Evolutionary conservation across 2,797 vertebrate species (phyloP).

Genomic region (Dromococcyx pavoninus): DNA sequence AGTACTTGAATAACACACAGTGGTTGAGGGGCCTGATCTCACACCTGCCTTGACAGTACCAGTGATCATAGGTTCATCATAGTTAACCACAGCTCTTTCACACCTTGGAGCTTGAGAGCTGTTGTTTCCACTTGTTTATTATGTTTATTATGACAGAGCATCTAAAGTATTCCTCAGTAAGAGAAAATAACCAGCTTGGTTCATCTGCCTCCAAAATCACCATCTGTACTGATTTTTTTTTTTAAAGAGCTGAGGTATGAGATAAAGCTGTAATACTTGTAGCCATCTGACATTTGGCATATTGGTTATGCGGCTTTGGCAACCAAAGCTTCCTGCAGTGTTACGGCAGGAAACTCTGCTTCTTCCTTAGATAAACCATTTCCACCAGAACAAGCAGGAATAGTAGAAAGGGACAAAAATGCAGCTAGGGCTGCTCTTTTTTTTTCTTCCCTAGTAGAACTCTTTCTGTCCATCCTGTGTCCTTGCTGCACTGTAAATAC

Average conservation of each 20-base stretch:
- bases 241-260: background rate
- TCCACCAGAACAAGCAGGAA: background rate
- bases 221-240: background rate
- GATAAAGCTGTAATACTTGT: background rate
- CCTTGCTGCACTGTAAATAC: background rate
- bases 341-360: background rate
- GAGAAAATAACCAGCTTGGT: background rate
- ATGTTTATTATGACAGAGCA: background rate
- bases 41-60: background rate
- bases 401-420: background rate
- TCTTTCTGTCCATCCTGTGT: background rate
- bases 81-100: background rate
- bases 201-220: background rate
- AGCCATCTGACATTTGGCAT: background rate
- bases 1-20: fast-evolving
- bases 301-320: too few species aligned
- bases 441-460: background rate
- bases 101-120: background rate
- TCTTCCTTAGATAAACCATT: background rate
- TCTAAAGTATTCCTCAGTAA: background rate
- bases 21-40: background rate
- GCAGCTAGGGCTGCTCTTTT: background rate
- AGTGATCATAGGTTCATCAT: background rate
- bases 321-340: background rate
- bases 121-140: background rate